Percentiles rank a stretch among this genome's conserved stretches.
Evolutionary conservation across 1,140 invertebrate genomes (phyloP).

Genomic region (Phenacoccus solenopsis): DNA sequence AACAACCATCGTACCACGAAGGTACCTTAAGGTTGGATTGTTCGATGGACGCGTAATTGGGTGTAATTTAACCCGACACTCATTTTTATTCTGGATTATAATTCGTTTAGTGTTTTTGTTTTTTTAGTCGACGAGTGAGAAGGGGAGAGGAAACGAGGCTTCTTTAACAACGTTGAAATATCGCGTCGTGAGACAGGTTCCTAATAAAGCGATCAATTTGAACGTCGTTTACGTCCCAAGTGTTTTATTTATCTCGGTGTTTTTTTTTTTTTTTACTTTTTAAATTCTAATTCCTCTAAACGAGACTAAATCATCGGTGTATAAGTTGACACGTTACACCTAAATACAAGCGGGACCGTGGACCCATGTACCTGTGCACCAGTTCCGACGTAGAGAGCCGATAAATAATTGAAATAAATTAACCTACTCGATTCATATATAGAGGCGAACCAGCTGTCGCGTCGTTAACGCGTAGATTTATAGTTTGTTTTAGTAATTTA

Average conservation of each 20-base stretch:
- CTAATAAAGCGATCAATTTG: conserved; percentile 2
- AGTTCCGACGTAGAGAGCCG: no score
- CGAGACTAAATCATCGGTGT: neutral
- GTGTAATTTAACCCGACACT: neutral
- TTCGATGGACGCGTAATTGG: neutral
- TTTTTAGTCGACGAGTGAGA: no score
- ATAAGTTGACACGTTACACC: neutral
- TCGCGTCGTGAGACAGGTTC: neutral
- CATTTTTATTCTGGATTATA: neutral
- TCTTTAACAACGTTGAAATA: neutral
- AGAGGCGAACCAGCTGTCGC: neutral
- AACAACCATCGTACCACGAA: no score
- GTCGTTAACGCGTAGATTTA: neutral
- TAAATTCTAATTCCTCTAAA: neutral
- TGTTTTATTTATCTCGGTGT: no score
- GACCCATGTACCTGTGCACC: no score
- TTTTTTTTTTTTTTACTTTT: no score
- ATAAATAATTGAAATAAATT: conserved; percentile 4
- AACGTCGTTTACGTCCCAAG: neutral
- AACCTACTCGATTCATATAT: neutral
- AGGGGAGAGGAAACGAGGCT: no score
- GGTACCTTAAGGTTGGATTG: no score
- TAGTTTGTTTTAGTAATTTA: neutral
- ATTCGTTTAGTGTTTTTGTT: neutral
- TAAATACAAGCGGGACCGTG: neutral